Conservation (phyloP, 2,888 invertebrate species). For the Philereme vetulata region DNA sequence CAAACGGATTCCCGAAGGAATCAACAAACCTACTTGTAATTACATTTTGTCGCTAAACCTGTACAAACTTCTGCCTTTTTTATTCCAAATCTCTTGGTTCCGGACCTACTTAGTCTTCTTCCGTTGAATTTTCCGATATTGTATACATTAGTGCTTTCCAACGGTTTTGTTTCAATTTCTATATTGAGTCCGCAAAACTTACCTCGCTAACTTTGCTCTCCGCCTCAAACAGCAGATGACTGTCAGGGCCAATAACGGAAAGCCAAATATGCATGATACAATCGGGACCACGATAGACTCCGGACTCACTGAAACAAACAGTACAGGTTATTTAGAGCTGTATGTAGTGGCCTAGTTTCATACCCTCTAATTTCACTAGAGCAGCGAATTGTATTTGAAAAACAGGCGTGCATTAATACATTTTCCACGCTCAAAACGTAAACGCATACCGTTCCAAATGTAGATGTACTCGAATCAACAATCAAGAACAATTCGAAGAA, state of each 20-base stretch:
- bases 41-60: constrained; percentile 30
- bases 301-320: constrained; percentile 88
- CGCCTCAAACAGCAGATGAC: constrained; percentile 94
- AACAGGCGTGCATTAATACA: too few relatives aligned
- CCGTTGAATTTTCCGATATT: neutral
- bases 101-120: neutral
- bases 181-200: constrained; percentile 36
- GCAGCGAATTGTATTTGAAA: too few relatives aligned
- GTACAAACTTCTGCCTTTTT: constrained; percentile 23
- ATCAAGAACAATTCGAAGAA: too few relatives aligned
- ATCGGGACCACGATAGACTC: constrained; percentile 95
- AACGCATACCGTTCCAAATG: too few relatives aligned
- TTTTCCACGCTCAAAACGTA: too few relatives aligned
- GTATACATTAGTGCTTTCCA: neutral
- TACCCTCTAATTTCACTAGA: neutral
- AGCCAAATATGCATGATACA: constrained; percentile 94
- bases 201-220: constrained; percentile 91
- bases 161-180: constrained; percentile 13
- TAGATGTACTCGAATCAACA: too few relatives aligned
- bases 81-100: constrained; percentile 13
- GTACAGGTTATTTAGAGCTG: constrained; percentile 2
- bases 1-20: constrained; percentile 26
- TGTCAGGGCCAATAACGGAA: constrained; percentile 92
- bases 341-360: neutral
- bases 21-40: constrained; percentile 27